Conservation (phyloP, 2,797 vertebrate genomes). For the Periophthalmus magnuspinnatus region DNA sequence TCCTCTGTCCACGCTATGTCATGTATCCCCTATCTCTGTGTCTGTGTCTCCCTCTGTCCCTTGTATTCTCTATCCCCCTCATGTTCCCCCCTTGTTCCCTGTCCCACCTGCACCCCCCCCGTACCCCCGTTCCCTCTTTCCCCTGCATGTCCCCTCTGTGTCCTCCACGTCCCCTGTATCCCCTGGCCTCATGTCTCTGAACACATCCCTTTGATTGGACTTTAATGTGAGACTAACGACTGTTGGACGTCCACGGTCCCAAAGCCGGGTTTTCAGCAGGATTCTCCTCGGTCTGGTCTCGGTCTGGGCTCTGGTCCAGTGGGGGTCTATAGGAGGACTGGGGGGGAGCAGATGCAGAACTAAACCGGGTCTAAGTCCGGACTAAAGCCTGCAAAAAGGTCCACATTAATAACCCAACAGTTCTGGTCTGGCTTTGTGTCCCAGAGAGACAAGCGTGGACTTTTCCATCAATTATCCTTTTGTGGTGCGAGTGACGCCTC, state of each 20-base stretch:
- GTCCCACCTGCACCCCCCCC: no score
- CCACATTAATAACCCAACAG: conserved; percentile 6
- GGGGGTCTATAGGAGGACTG: background rate
- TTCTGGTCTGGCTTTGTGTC: background rate
- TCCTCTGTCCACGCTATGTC: no score
- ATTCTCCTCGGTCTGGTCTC: conserved; percentile 6
- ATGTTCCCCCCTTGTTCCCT: background rate
- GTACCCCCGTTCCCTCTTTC: no score
- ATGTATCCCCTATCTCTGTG: no score
- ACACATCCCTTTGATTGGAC: background rate
- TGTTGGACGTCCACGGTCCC: background rate
- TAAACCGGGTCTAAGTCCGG: conserved; percentile 4
- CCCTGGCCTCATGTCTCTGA: background rate
- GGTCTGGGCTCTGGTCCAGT: background rate
- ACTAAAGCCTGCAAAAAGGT: conserved; percentile 1
- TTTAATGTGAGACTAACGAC: conserved; percentile 12
- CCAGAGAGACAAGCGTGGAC: background rate
- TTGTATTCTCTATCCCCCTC: no score
- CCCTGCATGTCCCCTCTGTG: background rate
- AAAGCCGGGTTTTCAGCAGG: background rate
- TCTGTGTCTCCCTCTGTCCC: no score
- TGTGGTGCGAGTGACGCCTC: background rate
- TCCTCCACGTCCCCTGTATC: background rate
- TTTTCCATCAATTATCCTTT: conserved; percentile 6
- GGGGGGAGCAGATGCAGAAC: conserved; percentile 12